phyloP scores from a whole-genome alignment of 2,797 vertebrate species.

The Platalea minor region DNA sequence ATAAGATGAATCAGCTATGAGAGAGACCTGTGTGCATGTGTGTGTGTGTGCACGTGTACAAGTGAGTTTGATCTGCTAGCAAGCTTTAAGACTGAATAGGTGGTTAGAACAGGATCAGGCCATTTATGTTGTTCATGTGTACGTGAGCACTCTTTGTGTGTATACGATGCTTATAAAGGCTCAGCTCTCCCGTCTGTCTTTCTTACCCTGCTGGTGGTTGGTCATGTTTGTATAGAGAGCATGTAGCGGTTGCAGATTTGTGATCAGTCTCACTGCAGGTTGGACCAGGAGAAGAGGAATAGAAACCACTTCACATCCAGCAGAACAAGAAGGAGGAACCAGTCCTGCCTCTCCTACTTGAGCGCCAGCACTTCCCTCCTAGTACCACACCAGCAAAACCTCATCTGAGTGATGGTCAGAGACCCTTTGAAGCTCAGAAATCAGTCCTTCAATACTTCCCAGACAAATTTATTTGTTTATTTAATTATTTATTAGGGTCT shows the following conservation, averaged over 20 bases:
- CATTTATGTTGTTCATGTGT: background rate
- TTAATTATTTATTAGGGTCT: background rate
- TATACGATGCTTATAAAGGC: background rate
- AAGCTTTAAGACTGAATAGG: background rate
- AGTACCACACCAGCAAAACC: background rate
- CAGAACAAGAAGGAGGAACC: background rate
- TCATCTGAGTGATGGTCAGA: background rate
- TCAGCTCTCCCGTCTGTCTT: background rate
- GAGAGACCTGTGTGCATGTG: background rate
- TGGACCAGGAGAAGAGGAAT: background rate
- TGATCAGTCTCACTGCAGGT: background rate
- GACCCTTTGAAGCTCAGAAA: background rate
- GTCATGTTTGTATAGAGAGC: background rate
- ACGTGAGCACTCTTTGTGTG: background rate
- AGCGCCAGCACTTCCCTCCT: background rate
- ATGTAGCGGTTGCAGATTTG: rapidly evolving
- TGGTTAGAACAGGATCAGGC: background rate
- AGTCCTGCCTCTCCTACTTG: background rate
- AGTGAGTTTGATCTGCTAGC: background rate
- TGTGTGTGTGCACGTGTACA: no score
- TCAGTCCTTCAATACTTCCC: background rate
- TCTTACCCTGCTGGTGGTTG: background rate
- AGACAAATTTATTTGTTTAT: background rate
- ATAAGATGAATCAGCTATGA: background rate
- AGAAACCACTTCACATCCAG: background rate